Percentiles rank a stretch among this genome's conserved stretches.
Conservation (phyloP, 2,888 invertebrate species). For the Liposcelis brunnea region DNA sequence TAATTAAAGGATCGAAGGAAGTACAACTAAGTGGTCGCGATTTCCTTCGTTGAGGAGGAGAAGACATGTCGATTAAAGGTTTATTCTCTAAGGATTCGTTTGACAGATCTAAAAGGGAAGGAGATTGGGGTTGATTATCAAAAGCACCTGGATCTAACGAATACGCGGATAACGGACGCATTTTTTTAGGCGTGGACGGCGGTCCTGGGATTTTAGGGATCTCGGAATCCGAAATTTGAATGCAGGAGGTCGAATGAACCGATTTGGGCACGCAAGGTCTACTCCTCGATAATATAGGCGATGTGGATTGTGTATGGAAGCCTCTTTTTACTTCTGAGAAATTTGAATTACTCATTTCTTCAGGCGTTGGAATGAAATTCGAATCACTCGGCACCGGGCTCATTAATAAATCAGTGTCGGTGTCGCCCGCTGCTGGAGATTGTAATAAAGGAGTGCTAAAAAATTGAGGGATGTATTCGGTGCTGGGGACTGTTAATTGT, state of each 20-base stretch:
- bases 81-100: slow-evolving; percentile 1
- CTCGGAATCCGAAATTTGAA: not conserved
- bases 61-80: not conserved
- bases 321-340: too few species aligned
- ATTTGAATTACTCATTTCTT: too few species aligned
- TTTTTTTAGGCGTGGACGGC: slow-evolving; percentile 9
- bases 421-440: too few species aligned
- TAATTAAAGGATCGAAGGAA: slow-evolving; percentile 7
- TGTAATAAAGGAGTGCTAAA: too few species aligned
- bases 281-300: too few species aligned
- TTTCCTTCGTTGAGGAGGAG: slow-evolving; percentile 10
- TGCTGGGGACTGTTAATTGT: too few species aligned
- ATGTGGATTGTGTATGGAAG: too few species aligned
- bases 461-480: too few species aligned
- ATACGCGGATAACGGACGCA: slow-evolving; percentile 1
- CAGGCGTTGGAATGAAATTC: too few species aligned
- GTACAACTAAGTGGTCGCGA: slow-evolving; percentile 11
- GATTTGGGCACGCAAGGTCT: slow-evolving; percentile 1
- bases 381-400: too few species aligned
- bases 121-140: slow-evolving; percentile 2
- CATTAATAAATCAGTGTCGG: too few species aligned
- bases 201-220: slow-evolving; percentile 13
- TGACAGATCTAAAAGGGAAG: not conserved
- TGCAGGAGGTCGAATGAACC: not conserved
- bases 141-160: too few species aligned